phyloP scores from a whole-genome alignment of 2,113 vertebrate genomes.

The Phaethon lepturus region DNA sequence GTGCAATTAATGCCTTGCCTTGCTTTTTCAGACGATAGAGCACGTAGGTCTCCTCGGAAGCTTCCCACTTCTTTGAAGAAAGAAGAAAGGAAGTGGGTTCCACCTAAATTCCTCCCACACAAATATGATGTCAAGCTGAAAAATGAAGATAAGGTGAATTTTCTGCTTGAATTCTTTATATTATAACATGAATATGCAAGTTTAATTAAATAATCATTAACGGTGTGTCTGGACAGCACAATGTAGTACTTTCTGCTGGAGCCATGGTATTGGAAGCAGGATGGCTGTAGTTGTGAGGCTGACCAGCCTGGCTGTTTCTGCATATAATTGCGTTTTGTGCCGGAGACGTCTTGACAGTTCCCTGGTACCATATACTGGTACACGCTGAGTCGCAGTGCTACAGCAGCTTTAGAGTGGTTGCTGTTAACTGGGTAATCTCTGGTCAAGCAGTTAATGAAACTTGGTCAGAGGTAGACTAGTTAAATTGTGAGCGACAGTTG shows the following conservation, averaged over 20 bases:
- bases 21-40: slow-evolving; percentile 85
- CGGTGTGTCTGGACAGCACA: rapidly evolving
- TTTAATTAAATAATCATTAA: not conserved
- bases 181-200: not conserved
- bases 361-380: not conserved
- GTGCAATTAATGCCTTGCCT: not conserved
- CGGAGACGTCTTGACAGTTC: not conserved
- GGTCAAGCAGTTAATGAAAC: not conserved
- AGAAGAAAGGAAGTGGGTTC: slow-evolving; percentile 94
- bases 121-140: slow-evolving; percentile 96
- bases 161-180: not conserved
- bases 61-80: slow-evolving; percentile 92
- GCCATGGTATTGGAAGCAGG: not conserved
- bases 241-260: rapidly evolving
- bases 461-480: not conserved
- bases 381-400: not conserved
- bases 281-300: not conserved
- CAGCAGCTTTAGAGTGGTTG: not conserved
- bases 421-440: not conserved
- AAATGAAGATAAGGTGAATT: slow-evolving; percentile 91
- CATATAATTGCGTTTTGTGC: not conserved
- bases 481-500: not conserved
- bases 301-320: not conserved
- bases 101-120: slow-evolving; percentile 96
- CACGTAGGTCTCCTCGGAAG: slow-evolving; percentile 94